These are phyloP conservation scores for Allygus modestus DNA, from an alignment of 2,888 invertebrate species.

Conservation along the genomic window DNA sequence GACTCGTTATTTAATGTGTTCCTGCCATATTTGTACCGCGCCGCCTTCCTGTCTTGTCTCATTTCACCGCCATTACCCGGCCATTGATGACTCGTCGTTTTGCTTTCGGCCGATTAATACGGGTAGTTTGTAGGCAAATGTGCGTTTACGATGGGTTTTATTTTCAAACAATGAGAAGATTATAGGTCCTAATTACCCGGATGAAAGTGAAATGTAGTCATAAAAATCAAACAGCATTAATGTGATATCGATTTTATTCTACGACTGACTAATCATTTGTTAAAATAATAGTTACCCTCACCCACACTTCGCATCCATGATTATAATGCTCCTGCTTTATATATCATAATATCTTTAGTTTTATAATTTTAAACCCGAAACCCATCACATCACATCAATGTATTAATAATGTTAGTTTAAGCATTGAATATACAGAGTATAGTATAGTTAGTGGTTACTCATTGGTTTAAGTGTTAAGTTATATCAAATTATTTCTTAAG, in stretches of 20 bases:
- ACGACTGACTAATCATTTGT: too few relatives aligned
- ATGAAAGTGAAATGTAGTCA: slow-evolving; percentile 32
- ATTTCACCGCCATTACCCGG: slow-evolving; percentile 22
- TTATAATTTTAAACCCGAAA: too few relatives aligned
- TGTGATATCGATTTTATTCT: not conserved
- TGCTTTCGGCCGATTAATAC: not conserved
- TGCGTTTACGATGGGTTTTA: not conserved
- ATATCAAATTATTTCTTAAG: too few relatives aligned
- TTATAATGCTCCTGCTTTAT: too few relatives aligned
- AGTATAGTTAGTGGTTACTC: too few relatives aligned
- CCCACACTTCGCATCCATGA: too few relatives aligned
- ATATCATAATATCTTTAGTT: too few relatives aligned
- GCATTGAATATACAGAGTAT: too few relatives aligned
- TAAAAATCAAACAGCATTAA: not conserved
- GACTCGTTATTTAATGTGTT: slow-evolving; percentile 35
- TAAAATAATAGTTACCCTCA: too few relatives aligned
- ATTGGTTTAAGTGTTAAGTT: too few relatives aligned
- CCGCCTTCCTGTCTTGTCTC: slow-evolving; percentile 29
- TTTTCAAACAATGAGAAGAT: not conserved
- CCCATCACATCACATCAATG: too few relatives aligned
- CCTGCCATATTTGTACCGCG: slow-evolving; percentile 27
- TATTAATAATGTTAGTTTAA: too few relatives aligned
- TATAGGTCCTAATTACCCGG: not conserved
- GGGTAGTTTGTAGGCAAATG: slow-evolving; percentile 34
- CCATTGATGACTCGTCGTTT: slow-evolving; percentile 35